Conservation (phyloP, 1,140 invertebrate species). For the Drosophila rufa region DNA sequence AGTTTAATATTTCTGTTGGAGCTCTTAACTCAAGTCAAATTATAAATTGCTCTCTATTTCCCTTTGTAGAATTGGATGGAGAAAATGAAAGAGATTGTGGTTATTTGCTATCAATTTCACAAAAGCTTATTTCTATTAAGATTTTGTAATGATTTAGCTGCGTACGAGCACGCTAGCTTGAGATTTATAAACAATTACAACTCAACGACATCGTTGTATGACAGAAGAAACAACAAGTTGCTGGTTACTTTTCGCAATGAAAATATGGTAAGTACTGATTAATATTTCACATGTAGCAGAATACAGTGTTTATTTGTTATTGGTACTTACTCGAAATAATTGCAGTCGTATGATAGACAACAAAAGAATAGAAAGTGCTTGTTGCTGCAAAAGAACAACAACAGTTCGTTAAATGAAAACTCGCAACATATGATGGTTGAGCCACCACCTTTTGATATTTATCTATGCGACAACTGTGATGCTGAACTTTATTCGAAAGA, state of each 20-base stretch:
- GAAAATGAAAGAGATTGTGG: constrained; percentile 89
- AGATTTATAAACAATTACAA: constrained; percentile 90
- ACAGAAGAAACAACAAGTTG: constrained; percentile 88
- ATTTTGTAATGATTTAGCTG: constrained; percentile 89
- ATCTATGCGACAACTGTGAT: constrained; percentile 91
- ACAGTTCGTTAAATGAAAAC: constrained; percentile 80
- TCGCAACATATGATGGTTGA: constrained; percentile 86
- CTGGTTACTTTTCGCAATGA: constrained; percentile 91
- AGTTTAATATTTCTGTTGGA: neutral
- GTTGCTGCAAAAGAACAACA: constrained; percentile 75
- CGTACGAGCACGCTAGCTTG: constrained; percentile 88
- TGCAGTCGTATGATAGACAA: constrained; percentile 81
- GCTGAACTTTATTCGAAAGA: constrained; percentile 87
- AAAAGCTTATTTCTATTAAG: constrained; percentile 89
- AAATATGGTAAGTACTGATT: constrained; percentile 86
- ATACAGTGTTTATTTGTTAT: neutral
- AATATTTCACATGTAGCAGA: neutral
- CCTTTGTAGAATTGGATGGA: constrained; percentile 87
- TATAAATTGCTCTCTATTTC: neutral
- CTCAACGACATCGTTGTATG: constrained; percentile 90
- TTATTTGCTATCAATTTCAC: constrained; percentile 90
- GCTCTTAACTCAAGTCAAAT: no score
- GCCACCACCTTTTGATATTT: constrained; percentile 88
- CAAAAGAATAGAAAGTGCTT: constrained; percentile 77
- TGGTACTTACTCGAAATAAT: constrained; percentile 1